phyloP scores from a whole-genome alignment of 2,888 invertebrate species.

The Arctia plantaginis region DNA sequence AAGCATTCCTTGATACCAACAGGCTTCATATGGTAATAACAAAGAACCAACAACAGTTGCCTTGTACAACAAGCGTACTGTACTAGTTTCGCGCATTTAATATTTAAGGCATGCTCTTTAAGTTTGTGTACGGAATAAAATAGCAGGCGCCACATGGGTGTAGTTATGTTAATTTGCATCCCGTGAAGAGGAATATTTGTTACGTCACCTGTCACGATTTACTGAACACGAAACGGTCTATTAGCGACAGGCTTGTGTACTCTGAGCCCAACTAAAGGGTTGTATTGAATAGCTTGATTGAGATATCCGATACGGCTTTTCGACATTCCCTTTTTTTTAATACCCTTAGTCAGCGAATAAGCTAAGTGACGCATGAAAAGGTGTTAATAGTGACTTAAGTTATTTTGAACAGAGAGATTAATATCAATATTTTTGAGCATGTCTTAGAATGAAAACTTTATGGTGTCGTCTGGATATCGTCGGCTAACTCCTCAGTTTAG shows the following conservation, averaged over 20 bases:
- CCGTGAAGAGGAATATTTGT: conserved; percentile 15
- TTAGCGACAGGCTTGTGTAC: conserved; percentile 3
- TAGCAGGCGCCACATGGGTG: not conserved
- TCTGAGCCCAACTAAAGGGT: not conserved
- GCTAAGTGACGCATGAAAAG: not conserved
- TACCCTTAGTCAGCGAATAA: not conserved
- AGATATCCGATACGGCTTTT: not conserved
- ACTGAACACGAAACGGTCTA: not conserved
- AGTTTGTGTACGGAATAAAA: not conserved
- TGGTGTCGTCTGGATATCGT: too few species aligned
- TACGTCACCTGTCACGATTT: conserved; percentile 1
- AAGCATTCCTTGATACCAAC: not conserved
- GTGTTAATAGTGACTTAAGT: not conserved
- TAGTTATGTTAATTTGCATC: conserved; percentile 8
- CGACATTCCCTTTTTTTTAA: not conserved
- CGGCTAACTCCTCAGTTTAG: too few species aligned
- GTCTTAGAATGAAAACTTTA: too few species aligned
- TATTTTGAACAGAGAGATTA: not conserved
- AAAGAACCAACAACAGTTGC: not conserved
- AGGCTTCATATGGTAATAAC: not conserved
- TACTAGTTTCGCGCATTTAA: conserved; percentile 8
- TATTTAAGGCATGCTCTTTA: not conserved
- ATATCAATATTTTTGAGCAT: too few species aligned
- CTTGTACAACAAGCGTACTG: not conserved
- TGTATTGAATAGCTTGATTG: not conserved